Conservation (phyloP, 2,797 vertebrate genomes). For the Aphelocoma californica region DNA sequence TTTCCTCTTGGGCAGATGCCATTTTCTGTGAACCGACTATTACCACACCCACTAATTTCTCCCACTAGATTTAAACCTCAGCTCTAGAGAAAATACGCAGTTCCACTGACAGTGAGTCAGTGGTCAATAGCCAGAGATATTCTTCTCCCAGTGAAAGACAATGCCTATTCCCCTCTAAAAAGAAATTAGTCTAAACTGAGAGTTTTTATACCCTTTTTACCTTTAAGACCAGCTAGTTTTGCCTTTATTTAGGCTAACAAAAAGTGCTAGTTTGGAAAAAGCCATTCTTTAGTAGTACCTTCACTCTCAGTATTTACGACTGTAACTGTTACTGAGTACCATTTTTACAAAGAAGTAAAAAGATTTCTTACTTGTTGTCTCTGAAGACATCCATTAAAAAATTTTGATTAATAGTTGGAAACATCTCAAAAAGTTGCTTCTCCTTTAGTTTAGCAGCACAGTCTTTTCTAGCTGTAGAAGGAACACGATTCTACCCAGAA, state of each 20-base stretch:
- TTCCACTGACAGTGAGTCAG: not conserved
- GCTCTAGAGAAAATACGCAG: not conserved
- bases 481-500: conserved; percentile 70
- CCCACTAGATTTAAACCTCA: not conserved
- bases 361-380: conserved; percentile 87
- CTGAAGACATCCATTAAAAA: conserved; percentile 93
- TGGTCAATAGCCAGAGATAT: not conserved
- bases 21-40: not conserved
- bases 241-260: not conserved
- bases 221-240: not conserved
- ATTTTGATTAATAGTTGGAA: conserved; percentile 88
- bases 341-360: not conserved
- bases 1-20: not conserved
- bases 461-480: conserved; percentile 80
- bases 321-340: not conserved
- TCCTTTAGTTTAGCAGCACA: conserved; percentile 89
- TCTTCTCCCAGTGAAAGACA: not conserved
- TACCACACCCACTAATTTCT: not conserved
- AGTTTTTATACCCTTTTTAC: not conserved
- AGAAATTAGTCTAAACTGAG: not conserved
- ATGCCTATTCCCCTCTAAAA: not conserved
- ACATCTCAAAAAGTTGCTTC: conserved; percentile 86
- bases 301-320: not conserved
- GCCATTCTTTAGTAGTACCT: not conserved
- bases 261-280: not conserved